These are phyloP conservation scores for Cosmorhoe ocellata DNA, from an alignment of 2,888 invertebrate genomes.

Conservation along the genomic window DNA sequence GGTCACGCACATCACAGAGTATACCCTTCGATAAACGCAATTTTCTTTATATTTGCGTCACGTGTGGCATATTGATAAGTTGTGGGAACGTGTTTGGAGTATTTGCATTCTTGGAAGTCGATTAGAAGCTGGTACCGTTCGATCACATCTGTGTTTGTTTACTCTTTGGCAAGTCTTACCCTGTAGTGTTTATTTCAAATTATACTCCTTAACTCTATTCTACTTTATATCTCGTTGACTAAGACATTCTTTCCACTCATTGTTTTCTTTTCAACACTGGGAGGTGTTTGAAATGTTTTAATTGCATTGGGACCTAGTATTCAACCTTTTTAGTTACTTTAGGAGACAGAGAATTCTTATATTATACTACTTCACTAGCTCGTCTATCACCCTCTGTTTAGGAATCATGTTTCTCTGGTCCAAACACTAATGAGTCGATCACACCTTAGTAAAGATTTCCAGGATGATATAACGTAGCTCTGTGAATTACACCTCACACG, in stretches of 20 bases:
- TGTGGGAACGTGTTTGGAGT: conserved; percentile 56
- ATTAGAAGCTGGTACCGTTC: conserved; percentile 37
- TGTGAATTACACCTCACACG: conserved; percentile 57
- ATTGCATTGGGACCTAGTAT: no score
- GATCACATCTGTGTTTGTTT: conserved; percentile 23
- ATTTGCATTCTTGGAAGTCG: conserved; percentile 59
- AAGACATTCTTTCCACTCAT: no score
- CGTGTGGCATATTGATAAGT: conserved; percentile 69
- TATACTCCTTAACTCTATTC: no score
- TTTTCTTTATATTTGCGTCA: conserved; percentile 56
- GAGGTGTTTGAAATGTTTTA: no score
- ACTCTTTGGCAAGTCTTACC: conserved; percentile 8
- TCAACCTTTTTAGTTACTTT: no score
- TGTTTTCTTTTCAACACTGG: no score
- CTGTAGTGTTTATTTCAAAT: no score
- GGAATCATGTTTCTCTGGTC: conserved; percentile 13
- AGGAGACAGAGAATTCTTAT: no score
- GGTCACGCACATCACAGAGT: conserved; percentile 27
- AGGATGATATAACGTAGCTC: conserved; percentile 44
- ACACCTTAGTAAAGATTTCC: conserved; percentile 12
- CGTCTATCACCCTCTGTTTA: not conserved
- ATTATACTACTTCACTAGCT: no score
- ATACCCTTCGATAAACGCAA: conserved; percentile 38
- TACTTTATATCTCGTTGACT: no score
- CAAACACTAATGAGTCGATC: conserved; percentile 13